Conservation (phyloP, 2,113 vertebrate species). For the Campylomormyrus tamandua region DNA sequence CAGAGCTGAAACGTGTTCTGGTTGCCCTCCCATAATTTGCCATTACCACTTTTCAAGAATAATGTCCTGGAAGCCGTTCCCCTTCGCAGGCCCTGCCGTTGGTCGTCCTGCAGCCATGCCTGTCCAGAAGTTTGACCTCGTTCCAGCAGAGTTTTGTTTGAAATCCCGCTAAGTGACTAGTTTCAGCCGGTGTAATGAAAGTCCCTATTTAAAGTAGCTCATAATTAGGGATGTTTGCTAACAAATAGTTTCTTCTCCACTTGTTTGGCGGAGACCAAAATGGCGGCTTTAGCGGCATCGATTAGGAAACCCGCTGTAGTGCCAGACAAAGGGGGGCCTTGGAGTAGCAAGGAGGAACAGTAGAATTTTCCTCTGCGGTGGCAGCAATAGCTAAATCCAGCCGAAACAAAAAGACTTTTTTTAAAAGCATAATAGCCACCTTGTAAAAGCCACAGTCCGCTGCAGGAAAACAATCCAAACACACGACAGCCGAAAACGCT, state of each 20-base stretch:
- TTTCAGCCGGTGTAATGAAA: background rate
- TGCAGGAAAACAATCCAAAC: constrained; percentile 8
- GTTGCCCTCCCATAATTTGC: constrained; percentile 8
- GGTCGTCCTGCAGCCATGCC: background rate
- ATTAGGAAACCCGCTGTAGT: background rate
- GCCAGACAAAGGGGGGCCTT: background rate
- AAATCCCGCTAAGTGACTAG: background rate
- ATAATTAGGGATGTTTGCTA: constrained; percentile 23
- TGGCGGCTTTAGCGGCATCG: background rate
- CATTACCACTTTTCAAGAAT: background rate
- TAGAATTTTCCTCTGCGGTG: constrained; percentile 10
- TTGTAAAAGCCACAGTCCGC: constrained; percentile 19
- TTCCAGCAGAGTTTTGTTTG: background rate
- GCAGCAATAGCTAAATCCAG: constrained; percentile 7
- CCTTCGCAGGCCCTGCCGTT: background rate
- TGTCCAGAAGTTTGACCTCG: background rate
- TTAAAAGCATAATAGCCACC: constrained; percentile 18
- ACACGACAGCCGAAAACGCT: background rate
- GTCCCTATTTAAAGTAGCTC: constrained; percentile 26
- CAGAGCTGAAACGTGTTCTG: constrained; percentile 28
- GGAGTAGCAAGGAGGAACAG: background rate
- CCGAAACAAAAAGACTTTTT: constrained; percentile 17
- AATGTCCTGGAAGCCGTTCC: background rate
- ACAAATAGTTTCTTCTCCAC: background rate
- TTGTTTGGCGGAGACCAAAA: background rate